A percentile compares a stretch with the other conserved stretches of the same genome.
Conservation (phyloP, 2,888 invertebrate species). For the Metellina segmentata region DNA sequence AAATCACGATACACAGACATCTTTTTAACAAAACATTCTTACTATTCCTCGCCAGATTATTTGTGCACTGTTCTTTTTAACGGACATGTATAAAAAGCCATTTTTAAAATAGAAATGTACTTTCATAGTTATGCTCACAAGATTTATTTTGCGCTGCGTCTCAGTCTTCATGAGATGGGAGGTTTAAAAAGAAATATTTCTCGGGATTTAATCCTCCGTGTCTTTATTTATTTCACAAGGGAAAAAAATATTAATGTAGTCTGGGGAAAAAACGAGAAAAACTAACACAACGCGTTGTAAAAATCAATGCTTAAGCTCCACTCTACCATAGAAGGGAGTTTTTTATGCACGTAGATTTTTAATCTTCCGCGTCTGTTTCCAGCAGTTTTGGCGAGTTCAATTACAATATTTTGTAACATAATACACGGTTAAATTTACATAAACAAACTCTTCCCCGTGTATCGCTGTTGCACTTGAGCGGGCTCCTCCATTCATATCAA, state of each 20-base stretch:
- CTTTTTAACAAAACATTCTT: no score
- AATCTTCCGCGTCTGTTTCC: background rate
- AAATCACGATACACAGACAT: no score
- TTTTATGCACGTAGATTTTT: background rate
- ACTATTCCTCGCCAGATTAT: no score
- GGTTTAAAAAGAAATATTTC: background rate
- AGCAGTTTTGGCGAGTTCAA: conserved; percentile 2
- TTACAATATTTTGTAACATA: conserved; percentile 28
- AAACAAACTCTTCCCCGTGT: background rate
- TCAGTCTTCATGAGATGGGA: background rate
- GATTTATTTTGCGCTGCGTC: background rate
- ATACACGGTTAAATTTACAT: conserved; percentile 30
- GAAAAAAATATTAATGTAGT: background rate
- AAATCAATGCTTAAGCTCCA: background rate
- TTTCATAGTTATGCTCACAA: background rate
- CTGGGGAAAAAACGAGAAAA: background rate
- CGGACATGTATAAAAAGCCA: no score
- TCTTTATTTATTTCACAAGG: background rate
- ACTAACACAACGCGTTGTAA: background rate
- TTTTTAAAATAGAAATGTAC: background rate
- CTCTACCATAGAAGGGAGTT: background rate
- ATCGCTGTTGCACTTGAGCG: background rate
- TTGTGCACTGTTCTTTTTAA: no score
- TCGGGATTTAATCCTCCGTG: background rate
- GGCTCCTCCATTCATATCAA: conserved; percentile 14